These are phyloP conservation scores for Neoaliturus tenellus DNA, from an alignment of 2,888 invertebrate species.

Conservation along the genomic window DNA sequence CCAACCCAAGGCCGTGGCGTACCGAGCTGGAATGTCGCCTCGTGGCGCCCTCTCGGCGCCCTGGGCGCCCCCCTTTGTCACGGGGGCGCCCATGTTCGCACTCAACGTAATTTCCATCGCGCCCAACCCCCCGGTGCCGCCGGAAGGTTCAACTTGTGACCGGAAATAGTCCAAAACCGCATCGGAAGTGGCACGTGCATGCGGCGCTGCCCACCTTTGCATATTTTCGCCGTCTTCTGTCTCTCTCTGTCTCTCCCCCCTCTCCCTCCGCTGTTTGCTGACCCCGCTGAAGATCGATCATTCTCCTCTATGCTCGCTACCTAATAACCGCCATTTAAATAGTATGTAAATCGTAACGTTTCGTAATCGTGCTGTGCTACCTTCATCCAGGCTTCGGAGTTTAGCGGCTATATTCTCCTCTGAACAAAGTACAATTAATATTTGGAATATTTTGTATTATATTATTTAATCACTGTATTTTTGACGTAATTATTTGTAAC, in stretches of 20 bases:
- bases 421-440: too few species aligned
- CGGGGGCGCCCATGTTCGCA: background rate
- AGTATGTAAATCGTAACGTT: conserved; percentile 47
- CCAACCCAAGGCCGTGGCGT: background rate
- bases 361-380: background rate
- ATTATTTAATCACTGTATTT: too few species aligned
- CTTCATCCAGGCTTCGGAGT: background rate
- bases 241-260: conserved; percentile 22
- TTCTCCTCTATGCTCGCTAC: conserved; percentile 26
- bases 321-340: conserved; percentile 49
- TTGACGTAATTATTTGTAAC: too few species aligned
- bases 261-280: conserved; percentile 7
- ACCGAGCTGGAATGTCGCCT: conserved; percentile 1
- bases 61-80: background rate
- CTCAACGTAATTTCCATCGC: background rate
- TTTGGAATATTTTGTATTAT: too few species aligned
- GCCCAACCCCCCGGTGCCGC: background rate
- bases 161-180: conserved; percentile 32
- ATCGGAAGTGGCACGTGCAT: conserved; percentile 53
- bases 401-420: too few species aligned
- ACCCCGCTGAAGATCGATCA: conserved; percentile 30
- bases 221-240: conserved; percentile 37
- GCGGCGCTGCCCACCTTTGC: conserved; percentile 51
- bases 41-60: background rate
- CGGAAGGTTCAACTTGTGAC: background rate